phyloP scores from a whole-genome alignment of 1,140 invertebrate genomes.

The Calliphora vicina region DNA sequence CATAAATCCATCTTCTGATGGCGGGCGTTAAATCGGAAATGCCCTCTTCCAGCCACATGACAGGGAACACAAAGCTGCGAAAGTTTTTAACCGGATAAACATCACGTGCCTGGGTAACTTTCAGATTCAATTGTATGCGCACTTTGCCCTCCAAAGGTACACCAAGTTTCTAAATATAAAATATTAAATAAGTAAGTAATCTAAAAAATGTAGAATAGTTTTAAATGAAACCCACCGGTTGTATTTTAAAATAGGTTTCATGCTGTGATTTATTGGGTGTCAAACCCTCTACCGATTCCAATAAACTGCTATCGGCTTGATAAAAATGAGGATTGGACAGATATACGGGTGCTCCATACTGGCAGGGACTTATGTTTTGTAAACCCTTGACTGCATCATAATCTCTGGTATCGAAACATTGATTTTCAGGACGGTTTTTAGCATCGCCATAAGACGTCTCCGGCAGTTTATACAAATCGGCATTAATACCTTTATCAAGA shows the following conservation, averaged over 20 bases:
- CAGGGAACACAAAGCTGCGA: conserved; percentile 81
- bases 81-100: conserved; percentile 78
- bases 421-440: conserved; percentile 74
- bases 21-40: conserved; percentile 79
- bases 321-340: conserved; percentile 90
- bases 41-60: conserved; percentile 90
- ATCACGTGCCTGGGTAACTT: conserved; percentile 75
- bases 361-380: conserved; percentile 86
- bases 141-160: conserved; percentile 84
- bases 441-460: conserved; percentile 75
- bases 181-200: neutral
- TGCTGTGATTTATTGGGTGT: conserved; percentile 76
- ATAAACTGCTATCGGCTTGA: conserved; percentile 77
- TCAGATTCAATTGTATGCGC: conserved; percentile 82
- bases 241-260: conserved; percentile 83
- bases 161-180: conserved; percentile 76
- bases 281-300: conserved; percentile 77
- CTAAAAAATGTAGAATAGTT: neutral
- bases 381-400: conserved; percentile 77
- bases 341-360: conserved; percentile 86
- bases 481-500: conserved; percentile 68
- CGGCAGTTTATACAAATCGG: conserved; percentile 76
- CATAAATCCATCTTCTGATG: conserved; percentile 78
- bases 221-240: conserved; percentile 73
- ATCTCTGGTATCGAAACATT: conserved; percentile 79